Evolutionary conservation across 2,888 invertebrate genomes (phyloP).

Genomic region (Allolobophora icterica): DNA sequence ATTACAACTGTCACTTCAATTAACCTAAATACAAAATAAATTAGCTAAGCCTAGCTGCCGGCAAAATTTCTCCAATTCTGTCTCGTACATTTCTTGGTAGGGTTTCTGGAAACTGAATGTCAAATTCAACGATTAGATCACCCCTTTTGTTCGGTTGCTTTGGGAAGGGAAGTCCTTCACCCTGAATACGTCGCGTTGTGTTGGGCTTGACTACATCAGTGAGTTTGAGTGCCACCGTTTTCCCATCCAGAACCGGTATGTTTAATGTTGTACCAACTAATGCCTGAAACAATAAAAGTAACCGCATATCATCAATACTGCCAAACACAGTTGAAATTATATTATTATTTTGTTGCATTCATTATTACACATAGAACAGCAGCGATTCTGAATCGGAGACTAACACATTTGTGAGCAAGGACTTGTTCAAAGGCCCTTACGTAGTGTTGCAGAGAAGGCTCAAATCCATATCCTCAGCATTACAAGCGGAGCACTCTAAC

Average conservation of each 20-base stretch:
- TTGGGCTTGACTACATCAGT: constrained; percentile 79
- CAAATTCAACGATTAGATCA: constrained; percentile 89
- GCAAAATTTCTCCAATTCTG: constrained; percentile 76
- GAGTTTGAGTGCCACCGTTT: constrained; percentile 73
- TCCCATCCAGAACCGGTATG: constrained; percentile 86
- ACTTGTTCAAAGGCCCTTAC: too few relatives aligned
- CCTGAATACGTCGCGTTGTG: constrained; percentile 84
- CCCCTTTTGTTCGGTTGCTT: constrained; percentile 90
- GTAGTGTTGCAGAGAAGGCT: too few relatives aligned
- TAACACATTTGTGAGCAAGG: too few relatives aligned
- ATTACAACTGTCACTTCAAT: neutral
- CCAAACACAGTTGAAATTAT: neutral
- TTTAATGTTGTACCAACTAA: constrained; percentile 85
- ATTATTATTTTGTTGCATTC: too few relatives aligned
- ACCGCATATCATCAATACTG: neutral
- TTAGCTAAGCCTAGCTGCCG: constrained; percentile 40
- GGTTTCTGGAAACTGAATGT: constrained; percentile 83
- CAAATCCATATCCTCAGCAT: too few relatives aligned
- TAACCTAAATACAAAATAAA: constrained; percentile 1
- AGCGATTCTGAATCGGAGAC: too few relatives aligned
- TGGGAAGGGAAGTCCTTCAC: constrained; percentile 88
- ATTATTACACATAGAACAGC: too few relatives aligned
- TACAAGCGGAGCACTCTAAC: too few relatives aligned
- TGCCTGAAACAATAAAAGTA: constrained; percentile 74
- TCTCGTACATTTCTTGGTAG: constrained; percentile 78